Percentiles rank a stretch among this genome's conserved stretches.
phyloP scores from a whole-genome alignment of 2,113 vertebrate genomes.

The Riparia riparia region DNA sequence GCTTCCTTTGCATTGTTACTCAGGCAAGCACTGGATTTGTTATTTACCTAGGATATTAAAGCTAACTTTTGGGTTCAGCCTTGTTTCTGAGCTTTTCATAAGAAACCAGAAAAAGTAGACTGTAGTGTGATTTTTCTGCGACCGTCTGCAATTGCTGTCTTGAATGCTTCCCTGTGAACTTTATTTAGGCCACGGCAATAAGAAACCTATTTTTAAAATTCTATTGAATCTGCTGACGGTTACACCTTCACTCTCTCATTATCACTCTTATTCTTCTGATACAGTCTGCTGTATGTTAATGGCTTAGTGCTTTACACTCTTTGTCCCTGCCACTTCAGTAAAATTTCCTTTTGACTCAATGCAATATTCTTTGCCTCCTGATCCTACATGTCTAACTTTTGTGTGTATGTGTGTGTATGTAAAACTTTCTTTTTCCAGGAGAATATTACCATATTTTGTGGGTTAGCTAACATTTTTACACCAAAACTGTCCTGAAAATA shows the following conservation, averaged over 20 bases:
- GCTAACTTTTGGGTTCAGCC: not conserved
- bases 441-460: not conserved
- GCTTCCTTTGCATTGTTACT: not conserved
- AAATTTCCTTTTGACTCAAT: not conserved
- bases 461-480: not conserved
- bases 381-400: not conserved
- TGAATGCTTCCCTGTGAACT: not conserved
- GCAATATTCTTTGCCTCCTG: not conserved
- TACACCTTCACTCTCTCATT: not conserved
- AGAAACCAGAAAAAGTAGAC: not conserved
- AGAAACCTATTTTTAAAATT: not conserved
- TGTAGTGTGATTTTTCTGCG: not conserved
- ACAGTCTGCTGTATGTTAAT: not conserved
- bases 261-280: not conserved
- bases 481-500: not conserved
- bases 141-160: not conserved
- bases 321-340: not conserved
- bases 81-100: not conserved
- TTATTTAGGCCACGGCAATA: not conserved
- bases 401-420: not conserved
- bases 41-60: not conserved
- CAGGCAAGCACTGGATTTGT: not conserved
- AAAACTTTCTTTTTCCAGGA: not conserved
- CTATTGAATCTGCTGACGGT: not conserved
- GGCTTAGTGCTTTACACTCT: not conserved